Evolutionary conservation across 2,888 invertebrate species (phyloP).

Genomic region (Perdita meconis): DNA sequence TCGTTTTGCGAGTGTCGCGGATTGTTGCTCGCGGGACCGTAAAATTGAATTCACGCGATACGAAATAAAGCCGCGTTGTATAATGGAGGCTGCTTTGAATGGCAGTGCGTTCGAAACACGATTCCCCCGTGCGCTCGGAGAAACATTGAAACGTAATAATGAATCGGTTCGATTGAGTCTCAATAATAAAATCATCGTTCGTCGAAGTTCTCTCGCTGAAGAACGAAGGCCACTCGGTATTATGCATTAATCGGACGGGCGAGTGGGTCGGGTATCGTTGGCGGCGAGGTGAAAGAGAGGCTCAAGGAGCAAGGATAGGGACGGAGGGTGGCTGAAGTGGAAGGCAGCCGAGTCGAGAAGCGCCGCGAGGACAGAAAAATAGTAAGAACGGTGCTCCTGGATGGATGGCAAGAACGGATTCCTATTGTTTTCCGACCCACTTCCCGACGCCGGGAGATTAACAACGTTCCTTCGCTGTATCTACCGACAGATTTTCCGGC

Average conservation of each 20-base stretch:
- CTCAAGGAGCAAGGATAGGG: constrained; percentile 44
- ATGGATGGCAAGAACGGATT: constrained; percentile 61
- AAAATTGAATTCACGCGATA: not conserved
- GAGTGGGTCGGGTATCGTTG: constrained; percentile 41
- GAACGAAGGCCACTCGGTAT: constrained; percentile 37
- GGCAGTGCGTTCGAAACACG: not conserved
- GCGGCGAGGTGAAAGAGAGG: constrained; percentile 31
- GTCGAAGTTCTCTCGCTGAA: not conserved
- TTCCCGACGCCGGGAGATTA: constrained; percentile 78
- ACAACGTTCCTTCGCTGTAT: constrained; percentile 67
- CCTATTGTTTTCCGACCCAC: constrained; percentile 80
- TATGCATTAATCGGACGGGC: constrained; percentile 51
- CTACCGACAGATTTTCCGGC: constrained; percentile 62
- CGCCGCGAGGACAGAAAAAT: constrained; percentile 62
- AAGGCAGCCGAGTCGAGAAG: constrained; percentile 47
- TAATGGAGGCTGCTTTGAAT: not conserved
- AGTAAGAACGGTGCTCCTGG: constrained; percentile 51
- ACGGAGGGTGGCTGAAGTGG: constrained; percentile 42
- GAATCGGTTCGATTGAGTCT: constrained; percentile 15
- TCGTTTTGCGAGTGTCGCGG: not conserved
- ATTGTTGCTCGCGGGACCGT: not conserved
- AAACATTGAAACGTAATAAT: constrained; percentile 14
- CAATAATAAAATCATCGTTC: constrained; percentile 31
- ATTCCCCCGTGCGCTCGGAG: not conserved
- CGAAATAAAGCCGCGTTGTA: not conserved